Evolutionary conservation across 2,113 vertebrate genomes (phyloP), one percentile per base, ranked within the genome.

Genomic region (Zapus hudsonius): DNA sequence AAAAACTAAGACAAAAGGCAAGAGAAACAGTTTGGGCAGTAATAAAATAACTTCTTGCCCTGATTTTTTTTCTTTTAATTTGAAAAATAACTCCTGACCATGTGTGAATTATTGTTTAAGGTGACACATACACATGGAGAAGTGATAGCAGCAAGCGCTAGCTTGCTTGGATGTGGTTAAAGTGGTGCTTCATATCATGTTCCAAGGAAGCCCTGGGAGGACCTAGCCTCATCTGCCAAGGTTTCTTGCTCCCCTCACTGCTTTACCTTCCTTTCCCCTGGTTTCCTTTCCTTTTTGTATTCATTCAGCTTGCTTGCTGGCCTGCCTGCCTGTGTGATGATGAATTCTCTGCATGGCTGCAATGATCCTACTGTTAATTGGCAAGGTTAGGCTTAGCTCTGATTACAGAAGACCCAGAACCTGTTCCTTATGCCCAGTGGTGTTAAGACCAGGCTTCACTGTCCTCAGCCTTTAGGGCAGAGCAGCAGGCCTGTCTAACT

Each of bases 51-150:
- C 92, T 90, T 95, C 92, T 97, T 97, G 97, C 94, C 98, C 92
- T 97, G 55, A 96, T 95, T 96, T 88, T 92, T 52, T 13, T 52
- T 52, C 16, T 52, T 52, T 13, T 13, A 52, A 52, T 52, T 98
- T 98, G 96, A 98, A 98, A 98, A 97, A 96, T 97, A 95, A n/a
- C 95, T 95, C 91, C 96, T 95, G 94, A 98, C 90, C 86, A 96
- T 97, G 96, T 97, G 96, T 97, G 95, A 96, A 96, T 97, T 97
- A 97, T 97, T 97, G 81, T 97, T 97, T 95, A 97, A 98, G 93
- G 95, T 96, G 91, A 95, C 95, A 76, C 79, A 83, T 85, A 74
- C 78, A 88, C 52, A 84, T 69, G 93, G 67, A 84, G 75, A 95
- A 84, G 19, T 69, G 59, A 29, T 73, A 31, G 92, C 75, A 92